phyloP scores from a whole-genome alignment of 1,140 invertebrate species.

The Drosophila ohnishii region DNA sequence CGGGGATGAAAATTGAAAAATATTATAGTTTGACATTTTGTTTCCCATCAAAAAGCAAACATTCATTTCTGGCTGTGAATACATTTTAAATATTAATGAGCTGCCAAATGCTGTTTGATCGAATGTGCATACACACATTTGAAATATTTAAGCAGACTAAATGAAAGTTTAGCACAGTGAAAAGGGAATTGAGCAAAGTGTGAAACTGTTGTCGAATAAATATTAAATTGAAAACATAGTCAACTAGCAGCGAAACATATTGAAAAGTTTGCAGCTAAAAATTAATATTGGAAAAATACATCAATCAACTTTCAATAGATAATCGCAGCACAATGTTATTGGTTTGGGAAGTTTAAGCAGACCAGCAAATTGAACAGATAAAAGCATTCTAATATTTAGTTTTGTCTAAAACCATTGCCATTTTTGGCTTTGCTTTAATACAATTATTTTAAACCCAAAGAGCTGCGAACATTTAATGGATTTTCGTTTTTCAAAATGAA shows the following conservation, averaged over 20 bases:
- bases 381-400: background rate
- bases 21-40: background rate
- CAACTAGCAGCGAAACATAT: background rate
- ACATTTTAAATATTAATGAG: slow-evolving; percentile 24
- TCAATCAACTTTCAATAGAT: background rate
- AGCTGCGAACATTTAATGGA: background rate
- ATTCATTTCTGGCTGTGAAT: background rate
- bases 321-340: background rate
- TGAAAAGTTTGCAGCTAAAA: background rate
- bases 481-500: background rate
- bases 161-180: background rate
- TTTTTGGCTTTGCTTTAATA: background rate
- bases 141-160: slow-evolving; percentile 9
- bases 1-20: background rate
- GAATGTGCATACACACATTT: slow-evolving; percentile 8
- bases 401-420: background rate
- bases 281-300: background rate
- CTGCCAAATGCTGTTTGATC: slow-evolving; percentile 10
- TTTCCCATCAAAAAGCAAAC: background rate
- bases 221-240: background rate
- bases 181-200: slow-evolving; percentile 3
- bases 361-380: background rate
- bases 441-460: background rate
- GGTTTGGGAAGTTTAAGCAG: background rate
- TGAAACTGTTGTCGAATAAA: background rate